Base-by-base conservation (phyloP, 2,888 invertebrate species). In the Plebejus anna region DNA sequence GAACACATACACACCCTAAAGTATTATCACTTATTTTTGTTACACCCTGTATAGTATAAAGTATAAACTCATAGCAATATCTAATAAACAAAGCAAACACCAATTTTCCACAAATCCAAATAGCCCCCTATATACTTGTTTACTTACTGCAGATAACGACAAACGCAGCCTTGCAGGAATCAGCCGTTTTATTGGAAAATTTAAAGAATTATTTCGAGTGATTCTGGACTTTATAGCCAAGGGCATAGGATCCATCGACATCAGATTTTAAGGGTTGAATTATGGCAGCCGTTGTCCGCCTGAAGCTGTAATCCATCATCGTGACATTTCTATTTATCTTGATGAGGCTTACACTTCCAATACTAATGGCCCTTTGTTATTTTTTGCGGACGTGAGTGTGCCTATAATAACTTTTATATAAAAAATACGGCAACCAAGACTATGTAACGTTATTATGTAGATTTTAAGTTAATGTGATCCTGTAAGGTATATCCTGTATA, bases 301-400 rank as follows among this genome's bases (percentile, higher is more conserved):
- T 83, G 84, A 84, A 87, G 85, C 84, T 83, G 86, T 88, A 87
- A 93, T 93, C 92, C 88, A 92, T 93, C 92, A 93, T 89, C 83
- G 87, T 89, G 91, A 90, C 91, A 83, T 89, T 91, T 91, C 90
- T 92, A 92, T 92, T 92, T 92, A 92, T 92, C 92, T 89, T 91
- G 90, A 91, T 91, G 89, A 91, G 88, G 82, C 85, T 83, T 84
- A 84, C 88, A 90, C 90, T 90, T 91, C 89, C 89, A 86, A 86
- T 87, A 86, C 86, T 90, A 90, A 92, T 91, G 88, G 87, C 81
- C 81, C 84, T 87, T 86, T 89, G 85, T 88, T 66, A 16, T 89
- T 88, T 88, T 89, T 88, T 76, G 55, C 75, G 42, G 70, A 51
- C 70, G 73, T 73, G 73, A 76, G 71, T 32, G 57, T 57, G 76